phyloP scores from a whole-genome alignment of 2,888 invertebrate genomes.

The Dendrolimus houi region DNA sequence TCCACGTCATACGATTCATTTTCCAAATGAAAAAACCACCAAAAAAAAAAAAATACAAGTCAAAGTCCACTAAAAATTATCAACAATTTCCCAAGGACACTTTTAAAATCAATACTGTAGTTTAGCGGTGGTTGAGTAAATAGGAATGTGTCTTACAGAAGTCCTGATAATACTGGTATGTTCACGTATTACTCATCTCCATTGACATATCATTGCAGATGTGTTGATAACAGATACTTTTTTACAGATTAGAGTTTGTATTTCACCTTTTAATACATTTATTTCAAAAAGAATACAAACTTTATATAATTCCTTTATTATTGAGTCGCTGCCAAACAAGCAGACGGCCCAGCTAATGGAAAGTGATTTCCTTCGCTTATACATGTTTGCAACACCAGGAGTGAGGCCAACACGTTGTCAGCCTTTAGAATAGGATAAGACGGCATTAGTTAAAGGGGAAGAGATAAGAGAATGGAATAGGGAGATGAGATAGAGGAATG shows the following conservation, averaged over 20 bases:
- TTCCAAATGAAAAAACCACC: constrained; percentile 3
- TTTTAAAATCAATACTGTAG: neutral
- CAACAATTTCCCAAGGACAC: neutral
- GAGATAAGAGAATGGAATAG: too few relatives aligned
- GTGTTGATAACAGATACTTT: neutral
- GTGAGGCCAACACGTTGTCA: too few relatives aligned
- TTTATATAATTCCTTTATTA: too few relatives aligned
- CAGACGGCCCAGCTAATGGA: too few relatives aligned
- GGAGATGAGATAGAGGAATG: too few relatives aligned
- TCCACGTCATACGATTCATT: constrained; percentile 13
- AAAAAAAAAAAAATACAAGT: neutral
- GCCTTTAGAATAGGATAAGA: too few relatives aligned
- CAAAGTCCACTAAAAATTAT: neutral
- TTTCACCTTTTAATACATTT: too few relatives aligned
- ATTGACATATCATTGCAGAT: neutral
- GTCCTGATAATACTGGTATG: neutral
- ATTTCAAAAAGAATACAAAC: too few relatives aligned
- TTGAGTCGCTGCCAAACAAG: too few relatives aligned
- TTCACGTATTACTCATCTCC: neutral
- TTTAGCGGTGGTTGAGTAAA: neutral
- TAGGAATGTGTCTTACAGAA: neutral
- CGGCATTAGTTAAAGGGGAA: too few relatives aligned
- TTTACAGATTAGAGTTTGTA: neutral
- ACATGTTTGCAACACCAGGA: too few relatives aligned
- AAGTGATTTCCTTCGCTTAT: too few relatives aligned